Evolutionary conservation across 2,888 invertebrate species (phyloP).

Genomic region (Polydrusus tereticollis): DNA sequence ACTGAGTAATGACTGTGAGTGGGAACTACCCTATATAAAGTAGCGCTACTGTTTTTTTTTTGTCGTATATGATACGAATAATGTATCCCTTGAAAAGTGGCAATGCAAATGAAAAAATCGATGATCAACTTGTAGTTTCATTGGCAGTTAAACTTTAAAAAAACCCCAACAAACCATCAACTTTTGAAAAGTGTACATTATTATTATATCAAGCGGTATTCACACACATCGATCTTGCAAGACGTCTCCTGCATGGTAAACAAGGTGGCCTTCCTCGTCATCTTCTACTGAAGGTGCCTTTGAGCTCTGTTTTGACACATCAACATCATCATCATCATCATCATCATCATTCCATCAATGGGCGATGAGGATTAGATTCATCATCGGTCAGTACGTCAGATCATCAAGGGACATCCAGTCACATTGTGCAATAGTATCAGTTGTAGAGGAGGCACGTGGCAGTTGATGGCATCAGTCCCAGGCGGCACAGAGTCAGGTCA

Average conservation of each 20-base stretch:
- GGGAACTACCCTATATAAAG: no score
- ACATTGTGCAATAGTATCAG: conserved; percentile 23
- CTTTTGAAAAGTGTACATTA: conserved; percentile 23
- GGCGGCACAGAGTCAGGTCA: conserved; percentile 60
- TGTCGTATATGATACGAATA: no score
- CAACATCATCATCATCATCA: conserved; percentile 54
- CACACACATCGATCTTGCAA: conserved; percentile 99
- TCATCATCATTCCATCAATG: conserved; percentile 42
- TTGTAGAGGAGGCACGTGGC: conserved; percentile 23
- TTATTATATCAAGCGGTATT: conserved; percentile 71
- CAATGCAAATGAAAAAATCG: neutral
- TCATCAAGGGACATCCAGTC: conserved; percentile 18
- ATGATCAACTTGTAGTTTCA: neutral
- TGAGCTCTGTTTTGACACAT: conserved; percentile 76
- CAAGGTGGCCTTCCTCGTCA: conserved; percentile 99
- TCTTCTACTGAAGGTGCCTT: conserved; percentile 96
- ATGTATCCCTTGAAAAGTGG: neutral
- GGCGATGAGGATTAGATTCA: conserved; percentile 13
- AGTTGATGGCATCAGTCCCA: conserved; percentile 27
- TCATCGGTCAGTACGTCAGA: conserved; percentile 19
- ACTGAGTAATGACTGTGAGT: no score
- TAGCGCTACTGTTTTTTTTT: no score
- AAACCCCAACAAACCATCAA: conserved; percentile 9
- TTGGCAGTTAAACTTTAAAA: conserved; percentile 12
- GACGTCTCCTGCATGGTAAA: conserved; percentile 98